Base-by-base conservation (phyloP, 2,888 invertebrate genomes). In the Drosophila koepferae region DNA sequence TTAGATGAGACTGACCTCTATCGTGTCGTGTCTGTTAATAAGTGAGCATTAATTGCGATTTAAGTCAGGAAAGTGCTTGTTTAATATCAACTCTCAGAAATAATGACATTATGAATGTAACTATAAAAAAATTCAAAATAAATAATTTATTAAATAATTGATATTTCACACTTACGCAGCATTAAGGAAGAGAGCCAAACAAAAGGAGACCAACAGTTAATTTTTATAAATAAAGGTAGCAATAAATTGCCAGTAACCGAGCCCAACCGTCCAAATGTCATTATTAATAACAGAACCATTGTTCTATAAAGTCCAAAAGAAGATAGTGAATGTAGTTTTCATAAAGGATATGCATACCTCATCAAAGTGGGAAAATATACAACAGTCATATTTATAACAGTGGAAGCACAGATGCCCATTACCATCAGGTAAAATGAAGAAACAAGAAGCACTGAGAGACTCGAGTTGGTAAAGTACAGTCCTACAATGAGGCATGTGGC, bases 121-220 rank as follows among this genome's bases (percentile, higher is more conserved):
- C 89, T 90, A 23, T 2, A 40, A 41, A 38, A 23, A 41, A 31
- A 63, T 23, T 20, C 44, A 20, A 12, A 31, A 18, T 28, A 43
- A 34, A 12, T 3, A 62, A 5, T 5, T n/a, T 51, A 4, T 34
- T 0, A 18, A 20, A n/a, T 3, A 23, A 9, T 4, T 0, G 8
- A 18, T 14, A 5, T 6, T 16, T 7, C 1, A 20, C 4, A 53
- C 55, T 46, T 93, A 96, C 96, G 93, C 71, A 94, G 80, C 82
- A 96, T 94, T 23, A 95, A 94, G 14, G 93, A 86, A 12, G 95
- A 95, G 56, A 96, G 94, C 87, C 95, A 94, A 46, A 96, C 89
- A 90, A 96, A 96, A 3, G 96, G 96, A 20, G 96, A 95, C 36
- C 95, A 92, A 86, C 96, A 97, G 51, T 95, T 96, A 18, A 94